Evolutionary conservation across 1,140 invertebrate species (phyloP).

Genomic region (Drosophila sp.): DNA sequence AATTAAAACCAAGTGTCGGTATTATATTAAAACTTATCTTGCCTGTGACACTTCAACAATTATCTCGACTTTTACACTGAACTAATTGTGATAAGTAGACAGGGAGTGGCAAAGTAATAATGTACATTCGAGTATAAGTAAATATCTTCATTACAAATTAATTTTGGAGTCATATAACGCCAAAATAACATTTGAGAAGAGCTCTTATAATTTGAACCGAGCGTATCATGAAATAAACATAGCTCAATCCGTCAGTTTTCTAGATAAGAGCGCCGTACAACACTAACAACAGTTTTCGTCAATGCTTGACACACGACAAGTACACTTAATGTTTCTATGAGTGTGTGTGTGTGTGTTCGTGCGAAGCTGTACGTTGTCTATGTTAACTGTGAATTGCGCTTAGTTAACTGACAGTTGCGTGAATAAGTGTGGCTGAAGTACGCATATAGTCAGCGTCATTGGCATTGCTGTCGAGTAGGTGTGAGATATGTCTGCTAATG

Average conservation of each 20-base stretch:
- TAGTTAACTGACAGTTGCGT: slow-evolving; percentile 67
- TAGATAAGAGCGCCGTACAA: slow-evolving; percentile 53
- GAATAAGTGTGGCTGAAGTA: slow-evolving; percentile 62
- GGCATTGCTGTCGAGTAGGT: slow-evolving; percentile 43
- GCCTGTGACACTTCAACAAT: too few species aligned
- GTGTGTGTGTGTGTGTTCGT: neutral
- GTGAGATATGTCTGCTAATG: slow-evolving; percentile 58
- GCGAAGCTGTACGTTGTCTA: too few species aligned
- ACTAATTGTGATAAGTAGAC: too few species aligned
- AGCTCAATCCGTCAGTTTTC: slow-evolving; percentile 45
- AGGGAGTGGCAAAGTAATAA: too few species aligned
- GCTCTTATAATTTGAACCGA: too few species aligned
- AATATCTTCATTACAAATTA: too few species aligned
- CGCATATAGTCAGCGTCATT: slow-evolving; percentile 20
- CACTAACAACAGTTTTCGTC: slow-evolving; percentile 33
- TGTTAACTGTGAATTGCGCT: slow-evolving; percentile 39
- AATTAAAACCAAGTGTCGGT: too few species aligned
- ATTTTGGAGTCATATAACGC: too few species aligned
- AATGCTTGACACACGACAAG: slow-evolving; percentile 24
- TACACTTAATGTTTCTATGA: slow-evolving; percentile 50
- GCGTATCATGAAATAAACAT: slow-evolving; percentile 2
- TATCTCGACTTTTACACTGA: too few species aligned
- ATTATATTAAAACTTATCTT: too few species aligned
- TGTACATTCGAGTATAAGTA: too few species aligned
- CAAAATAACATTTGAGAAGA: too few species aligned